A percentile compares a stretch with the other conserved stretches of the same genome.
phyloP scores from a whole-genome alignment of 1,140 invertebrate genomes.

The Trichogramma pretiosum region DNA sequence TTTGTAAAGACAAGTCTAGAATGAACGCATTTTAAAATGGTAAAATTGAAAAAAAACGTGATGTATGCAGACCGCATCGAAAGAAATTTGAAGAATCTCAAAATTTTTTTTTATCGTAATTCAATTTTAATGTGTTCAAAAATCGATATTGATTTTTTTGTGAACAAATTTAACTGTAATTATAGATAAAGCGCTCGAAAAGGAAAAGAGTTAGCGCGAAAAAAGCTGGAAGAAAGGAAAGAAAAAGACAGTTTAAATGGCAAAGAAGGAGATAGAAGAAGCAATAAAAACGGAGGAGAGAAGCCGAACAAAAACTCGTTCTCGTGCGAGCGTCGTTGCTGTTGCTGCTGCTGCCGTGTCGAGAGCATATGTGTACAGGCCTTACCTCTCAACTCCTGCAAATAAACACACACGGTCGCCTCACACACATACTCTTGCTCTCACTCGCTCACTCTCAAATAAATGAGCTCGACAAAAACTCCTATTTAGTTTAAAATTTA shows the following conservation, averaged over 20 bases:
- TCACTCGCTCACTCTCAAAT: conserved; percentile 4
- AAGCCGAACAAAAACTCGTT: conserved; percentile 34
- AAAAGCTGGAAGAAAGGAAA: neutral
- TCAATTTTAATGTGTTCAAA: too few species aligned
- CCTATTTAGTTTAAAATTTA: conserved; percentile 3
- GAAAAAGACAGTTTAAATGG: neutral
- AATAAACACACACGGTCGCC: neutral
- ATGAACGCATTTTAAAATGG: too few species aligned
- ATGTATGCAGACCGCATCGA: too few species aligned
- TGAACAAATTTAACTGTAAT: too few species aligned
- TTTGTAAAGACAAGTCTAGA: too few species aligned
- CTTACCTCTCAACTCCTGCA: conserved; percentile 1
- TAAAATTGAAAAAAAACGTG: too few species aligned
- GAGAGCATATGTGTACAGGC: conserved; percentile 1
- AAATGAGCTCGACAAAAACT: conserved; percentile 9
- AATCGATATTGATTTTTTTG: too few species aligned
- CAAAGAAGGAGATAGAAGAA: conserved; percentile 21
- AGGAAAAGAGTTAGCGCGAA: neutral
- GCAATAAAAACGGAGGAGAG: conserved; percentile 27
- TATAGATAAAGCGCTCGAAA: neutral
- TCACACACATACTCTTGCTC: neutral
- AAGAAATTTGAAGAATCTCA: too few species aligned
- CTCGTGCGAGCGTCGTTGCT: conserved; percentile 17
- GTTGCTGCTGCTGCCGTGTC: neutral
- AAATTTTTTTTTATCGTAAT: too few species aligned